Percentiles rank a stretch among this genome's conserved stretches.
phyloP scores from a whole-genome alignment of 2,113 vertebrate genomes.

The Limanda limanda region DNA sequence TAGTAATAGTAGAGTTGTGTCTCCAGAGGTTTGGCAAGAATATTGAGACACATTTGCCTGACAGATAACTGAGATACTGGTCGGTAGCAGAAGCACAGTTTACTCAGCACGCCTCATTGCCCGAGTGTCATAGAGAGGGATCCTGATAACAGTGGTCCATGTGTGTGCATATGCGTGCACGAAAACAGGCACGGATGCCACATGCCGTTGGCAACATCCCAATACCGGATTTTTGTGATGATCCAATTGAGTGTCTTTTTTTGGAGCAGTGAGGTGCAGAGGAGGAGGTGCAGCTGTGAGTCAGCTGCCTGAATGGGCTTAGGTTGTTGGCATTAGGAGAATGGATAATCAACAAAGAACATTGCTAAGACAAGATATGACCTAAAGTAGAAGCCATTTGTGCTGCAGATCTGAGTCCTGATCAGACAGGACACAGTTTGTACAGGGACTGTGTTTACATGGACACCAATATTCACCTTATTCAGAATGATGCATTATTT shows the following conservation, averaged over 20 bases:
- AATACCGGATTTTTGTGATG: conserved; percentile 1
- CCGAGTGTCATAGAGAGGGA: too few relatives aligned
- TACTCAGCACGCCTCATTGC: too few relatives aligned
- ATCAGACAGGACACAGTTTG: not conserved
- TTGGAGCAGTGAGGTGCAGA: conserved; percentile 16
- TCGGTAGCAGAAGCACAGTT: too few relatives aligned
- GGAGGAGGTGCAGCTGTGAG: conserved; percentile 66
- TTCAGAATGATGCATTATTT: too few relatives aligned
- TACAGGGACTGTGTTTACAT: not conserved
- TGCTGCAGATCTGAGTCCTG: not conserved
- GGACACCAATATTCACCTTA: too few relatives aligned
- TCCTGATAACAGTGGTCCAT: too few relatives aligned
- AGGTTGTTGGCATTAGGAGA: conserved; percentile 11
- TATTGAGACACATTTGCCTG: not conserved
- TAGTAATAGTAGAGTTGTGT: not conserved
- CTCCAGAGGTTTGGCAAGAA: too few relatives aligned
- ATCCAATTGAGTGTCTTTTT: not conserved
- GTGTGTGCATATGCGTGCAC: conserved; percentile 3
- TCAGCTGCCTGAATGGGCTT: conserved; percentile 33
- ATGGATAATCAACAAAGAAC: conserved; percentile 25
- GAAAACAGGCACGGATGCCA: not conserved
- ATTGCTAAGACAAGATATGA: not conserved
- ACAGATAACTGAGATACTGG: too few relatives aligned
- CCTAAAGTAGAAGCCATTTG: not conserved
- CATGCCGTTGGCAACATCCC: conserved; percentile 15